Conservation (phyloP, 2,113 vertebrate species). For the Boulengeromyrus knoepffleri region DNA sequence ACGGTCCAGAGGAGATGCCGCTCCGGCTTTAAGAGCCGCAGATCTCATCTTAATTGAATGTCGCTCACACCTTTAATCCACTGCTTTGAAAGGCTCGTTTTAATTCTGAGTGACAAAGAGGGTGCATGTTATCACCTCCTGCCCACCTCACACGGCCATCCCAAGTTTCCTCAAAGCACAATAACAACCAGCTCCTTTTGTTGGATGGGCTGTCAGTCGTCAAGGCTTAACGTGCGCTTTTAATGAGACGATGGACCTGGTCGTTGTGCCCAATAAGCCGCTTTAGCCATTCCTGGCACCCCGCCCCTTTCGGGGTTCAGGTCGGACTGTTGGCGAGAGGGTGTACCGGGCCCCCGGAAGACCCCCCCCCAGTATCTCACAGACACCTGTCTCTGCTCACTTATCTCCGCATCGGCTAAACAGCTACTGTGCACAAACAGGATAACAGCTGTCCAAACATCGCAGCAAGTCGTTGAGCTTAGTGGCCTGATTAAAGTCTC, state of each 20-base stretch:
- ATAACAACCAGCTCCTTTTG: conserved; percentile 3
- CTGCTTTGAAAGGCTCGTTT: conserved; percentile 46
- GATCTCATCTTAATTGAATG: conserved; percentile 69
- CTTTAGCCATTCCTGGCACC: not conserved
- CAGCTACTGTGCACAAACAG: not conserved
- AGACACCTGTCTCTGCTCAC: not conserved
- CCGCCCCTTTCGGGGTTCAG: not conserved
- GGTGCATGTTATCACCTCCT: not conserved
- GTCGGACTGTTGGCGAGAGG: not conserved
- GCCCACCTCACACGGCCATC: not conserved
- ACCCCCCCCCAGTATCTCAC: not conserved
- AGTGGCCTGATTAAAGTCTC: not conserved
- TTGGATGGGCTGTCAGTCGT: conserved; percentile 12
- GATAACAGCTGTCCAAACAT: conserved; percentile 25
- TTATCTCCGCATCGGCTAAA: conserved; percentile 8
- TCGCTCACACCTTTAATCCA: conserved; percentile 55
- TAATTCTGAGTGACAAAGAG: conserved; percentile 31
- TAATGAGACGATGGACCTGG: not conserved
- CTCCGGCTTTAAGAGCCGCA: conserved; percentile 20
- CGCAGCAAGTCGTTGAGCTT: not conserved
- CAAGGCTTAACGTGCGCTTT: conserved; percentile 14
- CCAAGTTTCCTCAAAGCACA: not conserved
- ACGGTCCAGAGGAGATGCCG: not conserved
- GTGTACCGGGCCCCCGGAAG: not conserved
- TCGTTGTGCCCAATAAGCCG: not conserved